Evolutionary conservation across 2,797 vertebrate genomes (phyloP), one percentile per base, ranked within the genome.

Genomic region (Mormyrops attenuatus): DNA sequence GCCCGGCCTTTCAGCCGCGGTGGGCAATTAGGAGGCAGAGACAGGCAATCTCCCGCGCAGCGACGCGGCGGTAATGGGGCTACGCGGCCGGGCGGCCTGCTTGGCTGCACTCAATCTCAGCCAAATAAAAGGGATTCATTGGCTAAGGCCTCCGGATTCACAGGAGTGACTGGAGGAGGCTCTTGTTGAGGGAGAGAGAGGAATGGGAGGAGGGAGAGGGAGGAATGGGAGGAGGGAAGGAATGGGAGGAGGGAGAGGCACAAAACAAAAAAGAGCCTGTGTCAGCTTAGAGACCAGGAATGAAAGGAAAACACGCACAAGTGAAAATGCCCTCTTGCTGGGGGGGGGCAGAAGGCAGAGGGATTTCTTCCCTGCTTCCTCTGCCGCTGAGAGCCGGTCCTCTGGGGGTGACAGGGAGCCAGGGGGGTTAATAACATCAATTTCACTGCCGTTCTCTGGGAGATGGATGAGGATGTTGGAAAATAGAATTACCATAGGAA

Each of bases 61-160:
- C 57, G 20, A 26, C 60, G 53, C 90, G 84, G 91, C 87, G 90
- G 91, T 92, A 92, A 92, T 91, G 88, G 91, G 91, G 90, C 90
- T 88, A 88, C 88, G 89, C 88, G 84, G 90, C 89, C 85, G 89
- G 50, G 89, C 57, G 94, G 94, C 93, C 94, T 94, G 96, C 96
- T 96, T 96, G 95, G 95, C 96, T 96, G 96, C 95, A 96, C 95
- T 96, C 95, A 96, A 96, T 96, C 96, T 96, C 95, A 94, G 95
- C 94, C 95, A 95, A 96, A 96, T 96, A 96, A 96, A 95, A 95
- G 94, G 93, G 94, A 94, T 96, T 96, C 95, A 96, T 95, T 96
- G 95, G 96, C 95, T 94, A 93, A 92, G 95, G 94, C 93, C 94
- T 94, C 95, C 95, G 94, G 94, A 96, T 94, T 95, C 95, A 95